Percentiles rank a stretch among this genome's conserved stretches.
Evolutionary conservation across 1,140 invertebrate genomes (phyloP).

Genomic region (Lucilia cuprina): DNA sequence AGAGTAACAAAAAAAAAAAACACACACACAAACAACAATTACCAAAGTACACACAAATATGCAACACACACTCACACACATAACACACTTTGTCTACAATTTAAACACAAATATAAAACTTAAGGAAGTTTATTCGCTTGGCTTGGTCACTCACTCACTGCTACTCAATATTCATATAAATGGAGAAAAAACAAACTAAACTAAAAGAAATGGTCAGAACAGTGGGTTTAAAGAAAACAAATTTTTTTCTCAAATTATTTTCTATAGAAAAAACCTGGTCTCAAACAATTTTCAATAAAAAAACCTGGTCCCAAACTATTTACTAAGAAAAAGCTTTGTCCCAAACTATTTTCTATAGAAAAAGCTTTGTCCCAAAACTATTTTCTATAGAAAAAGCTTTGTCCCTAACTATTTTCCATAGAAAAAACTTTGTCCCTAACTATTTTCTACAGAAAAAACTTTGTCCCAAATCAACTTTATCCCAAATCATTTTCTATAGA

Average conservation of each 20-base stretch:
- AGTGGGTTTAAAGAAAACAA: slow-evolving; percentile 40
- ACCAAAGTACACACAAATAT: slow-evolving; percentile 27
- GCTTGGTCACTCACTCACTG: slow-evolving; percentile 43
- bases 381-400: too few species aligned
- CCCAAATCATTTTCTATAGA: too few species aligned
- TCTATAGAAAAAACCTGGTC: slow-evolving; percentile 55
- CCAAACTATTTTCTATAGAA: too few species aligned
- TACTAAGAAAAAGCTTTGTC: too few species aligned
- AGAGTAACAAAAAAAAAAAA: slow-evolving; percentile 4
- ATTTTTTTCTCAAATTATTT: slow-evolving; percentile 48
- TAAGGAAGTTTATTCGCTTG: slow-evolving; percentile 36
- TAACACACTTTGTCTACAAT: slow-evolving; percentile 36
- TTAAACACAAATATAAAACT: not conserved
- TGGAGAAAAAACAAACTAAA: not conserved
- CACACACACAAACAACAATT: slow-evolving; percentile 27
- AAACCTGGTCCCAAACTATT: too few species aligned
- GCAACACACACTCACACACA: slow-evolving; percentile 41
- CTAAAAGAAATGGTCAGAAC: slow-evolving; percentile 20
- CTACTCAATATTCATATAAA: slow-evolving; percentile 44
- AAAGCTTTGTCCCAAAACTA: too few species aligned
- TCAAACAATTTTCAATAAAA: too few species aligned
- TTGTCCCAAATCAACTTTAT: too few species aligned
- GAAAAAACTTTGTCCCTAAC: too few species aligned
- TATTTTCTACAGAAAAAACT: too few species aligned
- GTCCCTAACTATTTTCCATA: too few species aligned